Evolutionary conservation across 2,888 invertebrate species (phyloP).

Genomic region (Schizotus pectinicornis): DNA sequence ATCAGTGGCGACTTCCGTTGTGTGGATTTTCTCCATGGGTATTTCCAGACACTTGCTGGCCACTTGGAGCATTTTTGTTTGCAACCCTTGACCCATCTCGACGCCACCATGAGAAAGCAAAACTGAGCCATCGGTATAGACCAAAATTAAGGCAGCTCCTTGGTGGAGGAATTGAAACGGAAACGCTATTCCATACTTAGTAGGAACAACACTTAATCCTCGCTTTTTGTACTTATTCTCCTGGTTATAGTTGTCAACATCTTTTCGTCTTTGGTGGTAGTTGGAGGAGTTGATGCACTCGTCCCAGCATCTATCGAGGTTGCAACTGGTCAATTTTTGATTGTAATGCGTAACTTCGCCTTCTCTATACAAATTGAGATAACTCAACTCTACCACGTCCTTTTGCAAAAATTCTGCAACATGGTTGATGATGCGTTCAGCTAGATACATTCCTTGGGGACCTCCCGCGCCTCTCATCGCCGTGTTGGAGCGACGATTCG

Average conservation of each 20-base stretch:
- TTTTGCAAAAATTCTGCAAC: conserved; percentile 74
- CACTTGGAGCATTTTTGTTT: conserved; percentile 95
- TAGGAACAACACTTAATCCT: conserved; percentile 81
- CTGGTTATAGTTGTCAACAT: conserved; percentile 74
- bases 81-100: conserved; percentile 97
- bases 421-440: conserved; percentile 78
- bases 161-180: conserved; percentile 80
- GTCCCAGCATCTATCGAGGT: conserved; percentile 75
- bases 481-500: conserved; percentile 90
- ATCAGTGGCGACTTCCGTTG: conserved; percentile 84
- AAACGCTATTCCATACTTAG: conserved; percentile 86
- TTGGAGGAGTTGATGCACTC: conserved; percentile 76
- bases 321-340: conserved; percentile 76
- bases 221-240: conserved; percentile 75
- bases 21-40: conserved; percentile 75
- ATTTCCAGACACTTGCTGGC: conserved; percentile 77
- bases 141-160: conserved; percentile 83
- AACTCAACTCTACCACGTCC: conserved; percentile 68
- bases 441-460: conserved; percentile 89
- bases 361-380: conserved; percentile 82
- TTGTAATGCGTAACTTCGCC: conserved; percentile 81
- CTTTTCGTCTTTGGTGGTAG: conserved; percentile 64
- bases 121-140: conserved; percentile 90
- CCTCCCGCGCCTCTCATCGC: conserved; percentile 93
- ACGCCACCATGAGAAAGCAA: conserved; percentile 90